Evolutionary conservation across 2,888 invertebrate species (phyloP).

Genomic region (Pyrrhia umbra): DNA sequence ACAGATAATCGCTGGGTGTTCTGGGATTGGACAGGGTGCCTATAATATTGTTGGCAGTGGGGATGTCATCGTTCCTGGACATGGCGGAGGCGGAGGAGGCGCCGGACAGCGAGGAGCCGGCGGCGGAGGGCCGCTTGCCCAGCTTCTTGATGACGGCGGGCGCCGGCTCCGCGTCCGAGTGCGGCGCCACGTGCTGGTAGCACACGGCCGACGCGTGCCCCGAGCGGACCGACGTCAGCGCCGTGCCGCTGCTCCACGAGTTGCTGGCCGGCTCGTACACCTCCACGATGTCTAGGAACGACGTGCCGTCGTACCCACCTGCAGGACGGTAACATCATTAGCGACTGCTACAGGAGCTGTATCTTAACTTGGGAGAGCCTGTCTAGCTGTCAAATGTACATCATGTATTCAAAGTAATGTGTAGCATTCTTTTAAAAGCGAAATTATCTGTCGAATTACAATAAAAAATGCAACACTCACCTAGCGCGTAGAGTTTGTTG

Average conservation of each 20-base stretch:
- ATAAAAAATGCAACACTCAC: conserved; percentile 80
- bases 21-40: conserved; percentile 78
- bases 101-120: conserved; percentile 44
- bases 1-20: conserved; percentile 64
- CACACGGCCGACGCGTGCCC: conserved; percentile 98
- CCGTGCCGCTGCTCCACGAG: conserved; percentile 94
- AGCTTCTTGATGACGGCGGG: conserved; percentile 69
- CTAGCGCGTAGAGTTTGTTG: conserved; percentile 96
- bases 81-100: conserved; percentile 40
- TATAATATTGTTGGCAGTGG: conserved; percentile 82
- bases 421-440: too few species aligned
- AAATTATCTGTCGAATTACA: too few species aligned
- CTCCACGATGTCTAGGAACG: conserved; percentile 96
- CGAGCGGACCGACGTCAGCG: conserved; percentile 95
- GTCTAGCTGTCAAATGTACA: background rate
- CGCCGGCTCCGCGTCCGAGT: conserved; percentile 62
- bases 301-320: conserved; percentile 97
- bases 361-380: background rate
- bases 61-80: conserved; percentile 75
- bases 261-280: conserved; percentile 95
- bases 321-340: conserved; percentile 46
- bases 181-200: conserved; percentile 92
- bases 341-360: background rate
- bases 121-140: conserved; percentile 63
- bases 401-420: too few species aligned